Evolutionary conservation across 2,797 vertebrate species (phyloP), one percentile per base, ranked within the genome.

Genomic region (Triplophysa bombifrons): DNA sequence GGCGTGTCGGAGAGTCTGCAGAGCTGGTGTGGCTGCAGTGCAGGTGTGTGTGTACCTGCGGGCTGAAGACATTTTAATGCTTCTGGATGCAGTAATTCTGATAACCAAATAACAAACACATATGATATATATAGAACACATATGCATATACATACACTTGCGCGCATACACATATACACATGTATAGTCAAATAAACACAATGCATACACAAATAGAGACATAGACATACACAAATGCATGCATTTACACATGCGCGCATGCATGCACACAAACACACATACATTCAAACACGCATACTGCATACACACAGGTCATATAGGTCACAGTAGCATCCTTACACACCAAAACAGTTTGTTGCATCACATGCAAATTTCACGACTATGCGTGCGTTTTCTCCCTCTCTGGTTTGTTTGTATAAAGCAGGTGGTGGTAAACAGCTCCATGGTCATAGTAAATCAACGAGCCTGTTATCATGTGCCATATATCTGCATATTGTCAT

Each of bases 401-500:
- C 64, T 56, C 34, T 4, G 11, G 63, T 56, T 17, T 72, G 76
- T 25, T 44, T 64, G 51, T 41, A 22, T 80, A 56, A 27, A 80
- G 53, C 67, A 75, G 74, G 67, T 65, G 72, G 16, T 58, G 9
- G 9, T 68, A 75, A 74, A 69, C 64, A 22, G 41, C 58, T 65
- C 44, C 9, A 13, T 48, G 61, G 66, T 78, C 46, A 19, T 55
- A 72, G 71, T 84, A 82, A 85, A 84, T 80, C 41, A 67, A 19
- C 20, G 3, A 46, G 19, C 53, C 19, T 64, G 64, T 78, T 71
- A 53, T 61, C 61, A 46, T 61, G 16, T 75, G 41, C 74, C 19
- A 16, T 82, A 78, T 80, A 76, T 84, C 76, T 86, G 72, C 74
- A 80, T 81, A 55, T 73, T 78, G 69, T 83, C n/a, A 75, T 17